Conservation (phyloP, 2,797 vertebrate species). For the Brachyalestes nurse region DNA sequence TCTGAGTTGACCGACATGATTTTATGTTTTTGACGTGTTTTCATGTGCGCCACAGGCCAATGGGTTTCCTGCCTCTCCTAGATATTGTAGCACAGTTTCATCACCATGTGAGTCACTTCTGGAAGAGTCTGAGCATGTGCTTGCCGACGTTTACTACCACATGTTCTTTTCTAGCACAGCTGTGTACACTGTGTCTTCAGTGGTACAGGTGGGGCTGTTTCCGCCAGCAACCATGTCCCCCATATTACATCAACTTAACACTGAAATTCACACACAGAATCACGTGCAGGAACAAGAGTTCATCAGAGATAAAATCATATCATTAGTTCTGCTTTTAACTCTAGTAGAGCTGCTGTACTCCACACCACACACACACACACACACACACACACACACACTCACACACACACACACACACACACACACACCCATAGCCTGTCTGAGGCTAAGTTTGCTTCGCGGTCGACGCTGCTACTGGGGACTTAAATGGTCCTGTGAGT, state of each 20-base stretch:
- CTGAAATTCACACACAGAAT: slow-evolving; percentile 3
- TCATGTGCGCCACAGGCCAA: background rate
- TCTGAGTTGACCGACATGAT: background rate
- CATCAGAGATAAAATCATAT: background rate
- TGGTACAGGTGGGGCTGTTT: background rate
- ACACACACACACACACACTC: too few relatives aligned
- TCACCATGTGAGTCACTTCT: slow-evolving; percentile 42
- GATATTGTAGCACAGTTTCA: slow-evolving; percentile 25
- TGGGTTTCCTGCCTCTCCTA: slow-evolving; percentile 21
- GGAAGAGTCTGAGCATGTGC: slow-evolving; percentile 4
- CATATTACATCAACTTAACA: background rate
- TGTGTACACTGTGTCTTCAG: background rate
- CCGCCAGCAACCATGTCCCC: too few relatives aligned
- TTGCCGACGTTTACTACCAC: background rate
- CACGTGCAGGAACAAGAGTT: background rate
- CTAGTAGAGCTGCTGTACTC: background rate
- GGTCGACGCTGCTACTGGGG: slow-evolving; percentile 27
- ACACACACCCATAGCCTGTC: background rate
- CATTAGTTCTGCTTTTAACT: background rate
- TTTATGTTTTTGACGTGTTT: background rate
- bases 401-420: too few relatives aligned
- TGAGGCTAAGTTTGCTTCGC: slow-evolving; percentile 17
- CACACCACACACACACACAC: background rate
- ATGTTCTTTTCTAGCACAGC: background rate
- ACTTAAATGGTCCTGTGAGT: slow-evolving; percentile 32